Evolutionary conservation across 2,797 vertebrate species (phyloP).

Genomic region (Phalanger gymnotis): DNA sequence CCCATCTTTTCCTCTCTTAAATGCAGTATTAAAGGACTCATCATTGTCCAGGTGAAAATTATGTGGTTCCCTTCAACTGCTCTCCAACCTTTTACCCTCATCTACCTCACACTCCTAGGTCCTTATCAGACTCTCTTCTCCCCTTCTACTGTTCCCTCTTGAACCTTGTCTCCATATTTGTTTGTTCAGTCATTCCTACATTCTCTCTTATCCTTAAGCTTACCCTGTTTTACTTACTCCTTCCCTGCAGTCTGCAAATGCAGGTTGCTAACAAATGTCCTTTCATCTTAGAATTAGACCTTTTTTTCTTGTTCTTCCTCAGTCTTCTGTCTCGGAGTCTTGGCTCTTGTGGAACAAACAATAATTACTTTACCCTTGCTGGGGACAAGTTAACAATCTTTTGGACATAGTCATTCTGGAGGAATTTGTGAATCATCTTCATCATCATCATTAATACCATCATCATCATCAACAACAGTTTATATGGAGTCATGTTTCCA

Average conservation of each 20-base stretch:
- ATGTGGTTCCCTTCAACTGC: neutral
- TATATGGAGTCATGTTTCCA: neutral
- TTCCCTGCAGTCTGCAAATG: neutral
- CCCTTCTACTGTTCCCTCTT: neutral
- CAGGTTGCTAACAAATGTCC: neutral
- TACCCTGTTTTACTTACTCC: neutral
- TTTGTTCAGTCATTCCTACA: neutral
- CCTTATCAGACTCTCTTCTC: neutral
- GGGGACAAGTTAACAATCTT: neutral
- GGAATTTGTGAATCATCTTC: neutral
- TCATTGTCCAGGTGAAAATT: neutral
- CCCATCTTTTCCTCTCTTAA: too few relatives aligned
- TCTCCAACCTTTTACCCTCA: neutral
- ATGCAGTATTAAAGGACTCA: too few relatives aligned
- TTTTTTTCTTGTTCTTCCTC: neutral
- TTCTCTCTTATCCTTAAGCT: neutral
- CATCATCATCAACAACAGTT: neutral
- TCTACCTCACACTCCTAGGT: neutral
- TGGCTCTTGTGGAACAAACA: neutral
- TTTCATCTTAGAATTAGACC: neutral
- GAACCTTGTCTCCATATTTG: neutral
- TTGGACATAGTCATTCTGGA: neutral
- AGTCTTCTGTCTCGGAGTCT: too few relatives aligned
- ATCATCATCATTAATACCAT: neutral
- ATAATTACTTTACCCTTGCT: neutral